phyloP scores from a whole-genome alignment of 2,113 vertebrate species.

The Ranitomeya variabilis region DNA sequence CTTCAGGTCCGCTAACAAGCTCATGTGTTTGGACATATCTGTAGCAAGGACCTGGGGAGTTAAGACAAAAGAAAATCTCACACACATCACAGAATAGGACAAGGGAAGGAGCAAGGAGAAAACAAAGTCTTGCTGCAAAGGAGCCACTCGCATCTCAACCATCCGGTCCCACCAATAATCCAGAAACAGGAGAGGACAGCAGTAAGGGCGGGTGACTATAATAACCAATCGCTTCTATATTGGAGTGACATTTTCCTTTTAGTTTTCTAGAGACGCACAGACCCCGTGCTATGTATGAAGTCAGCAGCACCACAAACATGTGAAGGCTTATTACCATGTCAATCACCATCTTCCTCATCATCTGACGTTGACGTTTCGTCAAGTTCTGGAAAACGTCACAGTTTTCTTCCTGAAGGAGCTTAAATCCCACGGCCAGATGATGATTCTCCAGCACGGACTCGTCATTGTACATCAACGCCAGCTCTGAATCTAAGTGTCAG shows the following conservation, averaged over 20 bases:
- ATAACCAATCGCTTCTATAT: too few species aligned
- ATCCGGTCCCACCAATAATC: too few species aligned
- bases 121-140: too few species aligned
- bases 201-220: too few species aligned
- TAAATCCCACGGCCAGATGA: constrained; percentile 92
- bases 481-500: constrained; percentile 82
- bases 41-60: constrained; percentile 85
- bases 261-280: neutral
- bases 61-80: neutral
- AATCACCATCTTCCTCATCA: constrained; percentile 91
- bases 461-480: constrained; percentile 95
- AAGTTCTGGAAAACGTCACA: constrained; percentile 96
- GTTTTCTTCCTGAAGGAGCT: constrained; percentile 92
- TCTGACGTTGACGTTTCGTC: constrained; percentile 87
- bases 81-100: neutral
- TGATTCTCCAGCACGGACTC: constrained; percentile 95
- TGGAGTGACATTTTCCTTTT: too few species aligned
- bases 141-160: too few species aligned
- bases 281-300: neutral
- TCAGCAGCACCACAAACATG: neutral
- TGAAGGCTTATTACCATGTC: constrained; percentile 81
- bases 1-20: constrained; percentile 90
- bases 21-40: constrained; percentile 97
- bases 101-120: neutral
- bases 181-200: too few species aligned